A percentile compares a stretch with the other conserved stretches of the same genome.
Conservation (phyloP, 2,888 invertebrate species). For the Cryptops parisi region DNA sequence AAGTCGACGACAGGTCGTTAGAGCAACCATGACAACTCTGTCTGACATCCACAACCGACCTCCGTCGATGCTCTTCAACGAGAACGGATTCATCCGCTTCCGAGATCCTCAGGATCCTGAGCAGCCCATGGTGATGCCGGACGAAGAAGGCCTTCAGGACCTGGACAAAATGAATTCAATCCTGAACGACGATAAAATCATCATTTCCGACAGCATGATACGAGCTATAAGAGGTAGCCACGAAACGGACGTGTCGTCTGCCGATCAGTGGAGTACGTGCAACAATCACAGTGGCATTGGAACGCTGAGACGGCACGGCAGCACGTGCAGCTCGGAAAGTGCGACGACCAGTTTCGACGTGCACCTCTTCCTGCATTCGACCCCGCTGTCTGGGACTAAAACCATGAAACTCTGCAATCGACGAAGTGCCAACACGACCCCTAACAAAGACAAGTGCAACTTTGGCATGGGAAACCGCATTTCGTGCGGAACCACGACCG, state of each 20-base stretch:
- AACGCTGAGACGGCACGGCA: slow-evolving; percentile 21
- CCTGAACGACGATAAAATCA: not conserved
- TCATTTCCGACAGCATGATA: not conserved
- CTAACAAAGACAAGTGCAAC: slow-evolving; percentile 1
- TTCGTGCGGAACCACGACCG: not conserved
- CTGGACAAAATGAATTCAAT: not conserved
- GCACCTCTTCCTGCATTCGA: slow-evolving; percentile 20
- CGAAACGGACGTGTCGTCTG: not conserved
- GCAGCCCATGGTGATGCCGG: slow-evolving; percentile 13
- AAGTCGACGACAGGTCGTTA: not conserved
- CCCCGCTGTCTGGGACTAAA: slow-evolving; percentile 1
- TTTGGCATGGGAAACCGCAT: not conserved
- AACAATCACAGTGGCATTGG: slow-evolving; percentile 6
- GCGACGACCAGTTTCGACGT: slow-evolving; percentile 27
- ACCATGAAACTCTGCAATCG: not conserved
- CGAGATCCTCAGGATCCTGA: slow-evolving; percentile 31
- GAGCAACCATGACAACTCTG: slow-evolving; percentile 9
- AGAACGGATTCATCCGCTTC: slow-evolving; percentile 77
- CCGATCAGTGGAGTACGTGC: not conserved
- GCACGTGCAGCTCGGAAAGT: slow-evolving; percentile 26
- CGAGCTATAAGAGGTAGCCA: not conserved
- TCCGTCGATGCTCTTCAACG: slow-evolving; percentile 69
- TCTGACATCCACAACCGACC: slow-evolving; percentile 25
- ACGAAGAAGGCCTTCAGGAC: not conserved
- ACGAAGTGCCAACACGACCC: slow-evolving; percentile 5